Evolutionary conservation across 2,797 vertebrate genomes (phyloP).

Genomic region (Catamblyrhynchus diadema): DNA sequence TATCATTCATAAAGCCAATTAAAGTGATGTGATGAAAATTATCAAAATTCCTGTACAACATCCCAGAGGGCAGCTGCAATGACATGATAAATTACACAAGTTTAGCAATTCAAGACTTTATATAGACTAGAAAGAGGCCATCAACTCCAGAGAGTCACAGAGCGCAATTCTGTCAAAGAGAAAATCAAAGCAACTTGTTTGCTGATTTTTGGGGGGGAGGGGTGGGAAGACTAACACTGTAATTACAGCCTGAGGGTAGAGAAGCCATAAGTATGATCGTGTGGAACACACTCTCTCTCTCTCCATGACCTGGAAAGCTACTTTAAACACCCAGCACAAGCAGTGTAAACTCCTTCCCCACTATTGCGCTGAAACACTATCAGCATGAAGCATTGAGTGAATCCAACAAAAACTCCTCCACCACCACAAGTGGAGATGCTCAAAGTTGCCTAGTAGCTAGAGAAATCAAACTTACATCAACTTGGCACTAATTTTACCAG

Average conservation of each 20-base stretch:
- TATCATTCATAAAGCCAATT: conserved; percentile 22
- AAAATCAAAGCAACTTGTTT: neutral
- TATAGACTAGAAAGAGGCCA: neutral
- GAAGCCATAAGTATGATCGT: neutral
- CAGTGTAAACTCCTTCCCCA: neutral
- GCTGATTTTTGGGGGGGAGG: neutral
- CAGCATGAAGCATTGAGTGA: neutral
- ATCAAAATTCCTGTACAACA: neutral
- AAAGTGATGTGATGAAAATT: conserved; percentile 24
- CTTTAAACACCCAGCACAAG: neutral
- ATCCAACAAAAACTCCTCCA: neutral
- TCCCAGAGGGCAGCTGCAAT: neutral
- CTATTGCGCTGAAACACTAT: neutral
- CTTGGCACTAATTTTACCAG: neutral
- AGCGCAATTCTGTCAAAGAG: neutral
- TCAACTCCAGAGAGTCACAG: neutral
- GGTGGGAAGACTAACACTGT: neutral
- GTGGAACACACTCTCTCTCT: neutral
- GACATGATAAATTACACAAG: neutral
- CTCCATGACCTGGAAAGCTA: neutral
- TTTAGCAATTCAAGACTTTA: neutral
- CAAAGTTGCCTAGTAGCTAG: neutral
- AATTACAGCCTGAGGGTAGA: neutral
- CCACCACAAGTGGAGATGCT: neutral
- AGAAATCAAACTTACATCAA: neutral